Percentiles rank a stretch among this genome's conserved stretches.
These are phyloP conservation scores for Ophioderma brevispina DNA, from an alignment of 35 echinoderm and acorn worm species.

Conservation along the genomic window DNA sequence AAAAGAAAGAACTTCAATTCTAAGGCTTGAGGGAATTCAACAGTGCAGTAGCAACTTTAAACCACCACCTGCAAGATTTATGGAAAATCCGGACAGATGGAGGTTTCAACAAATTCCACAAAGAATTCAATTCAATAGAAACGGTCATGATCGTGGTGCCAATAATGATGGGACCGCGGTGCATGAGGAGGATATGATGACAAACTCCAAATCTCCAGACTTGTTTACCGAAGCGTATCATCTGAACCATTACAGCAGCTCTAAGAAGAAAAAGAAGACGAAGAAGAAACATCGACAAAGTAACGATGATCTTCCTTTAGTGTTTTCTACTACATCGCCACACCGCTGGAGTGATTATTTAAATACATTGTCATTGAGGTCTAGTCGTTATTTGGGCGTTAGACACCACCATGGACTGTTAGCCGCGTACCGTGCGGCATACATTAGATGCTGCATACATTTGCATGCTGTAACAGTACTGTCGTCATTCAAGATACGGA, in stretches of 20 bases:
- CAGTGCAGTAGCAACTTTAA: background rate
- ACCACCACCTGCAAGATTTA: slow-evolving; percentile 30
- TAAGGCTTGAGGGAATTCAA: slow-evolving; percentile 21
- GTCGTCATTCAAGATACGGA: slow-evolving; percentile 23
- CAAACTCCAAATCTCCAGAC: background rate
- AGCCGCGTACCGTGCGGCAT: background rate
- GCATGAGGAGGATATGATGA: background rate
- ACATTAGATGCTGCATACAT: background rate
- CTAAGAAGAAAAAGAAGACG: background rate
- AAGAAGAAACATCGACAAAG: background rate
- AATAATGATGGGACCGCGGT: too few species aligned
- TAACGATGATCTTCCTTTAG: background rate
- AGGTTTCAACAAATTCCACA: background rate
- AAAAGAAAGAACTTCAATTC: slow-evolving; percentile 17
- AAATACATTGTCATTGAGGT: background rate
- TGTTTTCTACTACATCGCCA: background rate
- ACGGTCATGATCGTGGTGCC: too few species aligned
- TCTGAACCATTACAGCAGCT: background rate
- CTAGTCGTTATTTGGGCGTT: background rate
- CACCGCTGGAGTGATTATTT: slow-evolving; percentile 31
- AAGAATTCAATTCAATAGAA: background rate
- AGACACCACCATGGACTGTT: slow-evolving; percentile 44
- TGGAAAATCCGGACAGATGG: slow-evolving; percentile 24
- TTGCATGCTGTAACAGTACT: slow-evolving; percentile 26
- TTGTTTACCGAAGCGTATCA: slow-evolving; percentile 22